These are phyloP conservation scores for Desmodus rotundus DNA, from an alignment of 2,113 vertebrate genomes.

Conservation along the genomic window DNA sequence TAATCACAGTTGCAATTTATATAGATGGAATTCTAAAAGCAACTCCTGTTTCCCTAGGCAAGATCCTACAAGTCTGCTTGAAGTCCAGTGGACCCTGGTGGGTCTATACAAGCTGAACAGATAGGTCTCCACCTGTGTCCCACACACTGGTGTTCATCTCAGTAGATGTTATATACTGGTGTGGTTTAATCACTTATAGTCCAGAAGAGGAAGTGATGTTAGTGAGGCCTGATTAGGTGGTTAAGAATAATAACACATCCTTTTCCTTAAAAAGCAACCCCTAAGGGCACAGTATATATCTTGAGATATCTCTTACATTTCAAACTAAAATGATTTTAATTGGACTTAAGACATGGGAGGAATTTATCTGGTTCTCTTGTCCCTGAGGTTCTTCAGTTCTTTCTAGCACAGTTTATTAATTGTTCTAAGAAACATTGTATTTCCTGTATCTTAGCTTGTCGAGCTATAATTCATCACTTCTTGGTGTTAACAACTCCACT, in stretches of 20 bases:
- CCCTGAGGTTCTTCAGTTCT: background rate
- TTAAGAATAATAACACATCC: background rate
- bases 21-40: background rate
- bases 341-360: background rate
- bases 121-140: background rate
- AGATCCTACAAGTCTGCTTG: background rate
- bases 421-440: background rate
- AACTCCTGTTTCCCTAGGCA: background rate
- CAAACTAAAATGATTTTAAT: background rate
- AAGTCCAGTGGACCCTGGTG: background rate
- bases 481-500: background rate
- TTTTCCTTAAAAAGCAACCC: background rate
- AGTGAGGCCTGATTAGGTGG: background rate
- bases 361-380: background rate
- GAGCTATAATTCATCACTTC: background rate
- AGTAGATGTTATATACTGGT: background rate
- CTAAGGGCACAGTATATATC: background rate
- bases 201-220: background rate
- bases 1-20: background rate
- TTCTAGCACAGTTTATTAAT: background rate
- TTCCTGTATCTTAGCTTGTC: background rate
- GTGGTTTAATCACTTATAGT: background rate
- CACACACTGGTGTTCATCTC: background rate
- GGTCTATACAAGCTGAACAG: accelerated
- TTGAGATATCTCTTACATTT: background rate